phyloP scores from a whole-genome alignment of 2,113 vertebrate species.

The Seriola aureovittata region DNA sequence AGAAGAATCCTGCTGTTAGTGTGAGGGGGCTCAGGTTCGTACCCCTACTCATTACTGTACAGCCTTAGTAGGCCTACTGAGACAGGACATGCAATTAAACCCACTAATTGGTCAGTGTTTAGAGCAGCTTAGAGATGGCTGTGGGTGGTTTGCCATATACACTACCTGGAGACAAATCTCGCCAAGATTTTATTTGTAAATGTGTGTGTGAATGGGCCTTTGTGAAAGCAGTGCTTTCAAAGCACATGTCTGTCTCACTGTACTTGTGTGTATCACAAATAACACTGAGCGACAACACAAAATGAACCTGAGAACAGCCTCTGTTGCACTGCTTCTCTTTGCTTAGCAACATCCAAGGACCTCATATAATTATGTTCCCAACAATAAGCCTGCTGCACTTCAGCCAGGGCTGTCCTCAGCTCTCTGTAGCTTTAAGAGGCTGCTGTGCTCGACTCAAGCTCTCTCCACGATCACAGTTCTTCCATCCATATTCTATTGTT shows the following conservation, averaged over 20 bases:
- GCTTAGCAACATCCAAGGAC: conserved; percentile 61
- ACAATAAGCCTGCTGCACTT: conserved; percentile 52
- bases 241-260: not conserved
- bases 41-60: conserved; percentile 54
- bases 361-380: conserved; percentile 38
- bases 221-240: conserved; percentile 22
- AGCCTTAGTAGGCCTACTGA: conserved; percentile 51
- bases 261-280: conserved; percentile 11
- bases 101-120: conserved; percentile 73
- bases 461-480: conserved; percentile 16
- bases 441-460: conserved; percentile 1
- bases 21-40: conserved; percentile 36
- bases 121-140: conserved; percentile 42
- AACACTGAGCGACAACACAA: conserved; percentile 18
- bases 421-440: conserved; percentile 34
- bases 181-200: conserved; percentile 11
- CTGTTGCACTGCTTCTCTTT: conserved; percentile 24
- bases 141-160: conserved; percentile 57
- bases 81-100: conserved; percentile 66
- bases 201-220: conserved; percentile 1
- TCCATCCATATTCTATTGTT: conserved; percentile 41
- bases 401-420: conserved; percentile 22
- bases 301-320: conserved; percentile 24
- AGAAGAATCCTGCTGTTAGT: conserved; percentile 42
- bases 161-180: conserved; percentile 44